Evolutionary conservation across 2,797 vertebrate species (phyloP).

Genomic region (Amblyraja radiata): DNA sequence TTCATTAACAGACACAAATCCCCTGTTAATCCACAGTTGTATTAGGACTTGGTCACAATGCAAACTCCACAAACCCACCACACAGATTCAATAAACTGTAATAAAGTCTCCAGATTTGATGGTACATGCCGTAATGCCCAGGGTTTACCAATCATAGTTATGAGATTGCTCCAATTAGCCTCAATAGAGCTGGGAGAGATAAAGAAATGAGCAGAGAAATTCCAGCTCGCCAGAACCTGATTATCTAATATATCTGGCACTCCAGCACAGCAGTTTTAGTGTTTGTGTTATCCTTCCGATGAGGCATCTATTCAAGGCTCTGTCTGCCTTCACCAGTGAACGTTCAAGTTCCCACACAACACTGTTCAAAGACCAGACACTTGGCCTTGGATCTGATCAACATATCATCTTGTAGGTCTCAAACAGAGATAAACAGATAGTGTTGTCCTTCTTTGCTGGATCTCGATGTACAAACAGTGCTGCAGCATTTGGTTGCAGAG

Average conservation of each 20-base stretch:
- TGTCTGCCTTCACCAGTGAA: background rate
- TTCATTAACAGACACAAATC: conserved; percentile 4
- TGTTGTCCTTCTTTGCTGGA: background rate
- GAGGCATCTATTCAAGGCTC: background rate
- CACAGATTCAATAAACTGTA: background rate
- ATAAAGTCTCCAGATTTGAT: background rate
- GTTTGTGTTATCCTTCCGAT: background rate
- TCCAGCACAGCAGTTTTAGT: background rate
- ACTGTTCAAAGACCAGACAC: background rate
- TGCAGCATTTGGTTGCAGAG: background rate
- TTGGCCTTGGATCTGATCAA: background rate
- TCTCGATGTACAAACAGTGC: background rate
- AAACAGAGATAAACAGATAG: background rate
- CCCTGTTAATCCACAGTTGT: background rate
- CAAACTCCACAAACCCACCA: background rate
- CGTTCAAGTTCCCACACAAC: background rate
- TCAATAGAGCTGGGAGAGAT: background rate
- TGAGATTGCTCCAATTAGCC: background rate
- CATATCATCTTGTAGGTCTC: background rate
- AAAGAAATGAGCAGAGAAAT: background rate
- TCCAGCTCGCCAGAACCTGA: background rate
- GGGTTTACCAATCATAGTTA: background rate
- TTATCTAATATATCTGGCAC: background rate
- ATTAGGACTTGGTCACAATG: background rate
- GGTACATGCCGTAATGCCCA: background rate